Evolutionary conservation across 2,888 invertebrate genomes (phyloP).

Genomic region (Chloromyia formosa): DNA sequence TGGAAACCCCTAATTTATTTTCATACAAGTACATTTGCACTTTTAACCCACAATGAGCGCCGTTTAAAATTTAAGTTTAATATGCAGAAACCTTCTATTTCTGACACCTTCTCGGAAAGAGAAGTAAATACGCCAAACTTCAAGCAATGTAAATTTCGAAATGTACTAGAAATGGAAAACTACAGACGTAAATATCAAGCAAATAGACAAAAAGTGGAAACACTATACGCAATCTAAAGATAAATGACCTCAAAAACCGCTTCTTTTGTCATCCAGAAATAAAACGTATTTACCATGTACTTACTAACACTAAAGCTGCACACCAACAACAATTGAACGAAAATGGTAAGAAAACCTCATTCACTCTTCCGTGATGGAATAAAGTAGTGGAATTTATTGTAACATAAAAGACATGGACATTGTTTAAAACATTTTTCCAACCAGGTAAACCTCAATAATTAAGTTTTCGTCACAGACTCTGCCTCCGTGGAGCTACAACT

Average conservation of each 20-base stretch:
- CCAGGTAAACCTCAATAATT: conserved; percentile 36
- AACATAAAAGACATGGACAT: conserved; percentile 20
- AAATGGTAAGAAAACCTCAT: conserved; percentile 26
- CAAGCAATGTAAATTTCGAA: too few species aligned
- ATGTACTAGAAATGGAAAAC: too few species aligned
- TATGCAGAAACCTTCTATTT: too few species aligned
- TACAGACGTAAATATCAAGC: too few species aligned
- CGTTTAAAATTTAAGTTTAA: too few species aligned
- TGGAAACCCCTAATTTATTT: too few species aligned
- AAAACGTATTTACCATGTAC: not conserved
- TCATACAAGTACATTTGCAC: too few species aligned
- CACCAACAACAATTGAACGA: not conserved
- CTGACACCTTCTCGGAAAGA: too few species aligned
- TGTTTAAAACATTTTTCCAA: conserved; percentile 28
- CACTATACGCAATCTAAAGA: not conserved
- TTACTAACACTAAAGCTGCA: not conserved
- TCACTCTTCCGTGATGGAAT: not conserved
- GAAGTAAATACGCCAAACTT: too few species aligned
- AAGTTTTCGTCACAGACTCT: not conserved
- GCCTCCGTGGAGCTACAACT: not conserved
- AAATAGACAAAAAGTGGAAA: too few species aligned
- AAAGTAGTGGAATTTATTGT: conserved; percentile 11
- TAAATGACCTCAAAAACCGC: conserved; percentile 34
- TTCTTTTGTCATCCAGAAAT: conserved; percentile 22
- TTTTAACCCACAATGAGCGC: too few species aligned